Percentiles rank a stretch among this genome's conserved stretches.
These are phyloP conservation scores for Ceratotherium simum DNA, from an alignment of 2,113 vertebrate species.

Conservation along the genomic window DNA sequence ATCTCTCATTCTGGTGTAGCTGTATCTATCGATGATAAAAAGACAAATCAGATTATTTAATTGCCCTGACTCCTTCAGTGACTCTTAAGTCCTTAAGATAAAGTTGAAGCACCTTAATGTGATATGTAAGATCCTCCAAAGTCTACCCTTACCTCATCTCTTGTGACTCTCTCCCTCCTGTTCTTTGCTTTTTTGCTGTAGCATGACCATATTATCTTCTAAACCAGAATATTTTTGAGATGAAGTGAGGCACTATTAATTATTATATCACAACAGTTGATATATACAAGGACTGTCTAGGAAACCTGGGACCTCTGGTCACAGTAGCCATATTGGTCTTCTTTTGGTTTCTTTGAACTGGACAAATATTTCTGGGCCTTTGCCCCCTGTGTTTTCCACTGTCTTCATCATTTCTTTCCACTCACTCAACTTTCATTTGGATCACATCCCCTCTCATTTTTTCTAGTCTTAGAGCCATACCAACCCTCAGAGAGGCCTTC, in stretches of 20 bases:
- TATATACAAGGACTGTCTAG: background rate
- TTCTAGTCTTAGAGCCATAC: background rate
- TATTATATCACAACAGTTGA: background rate
- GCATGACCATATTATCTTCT: background rate
- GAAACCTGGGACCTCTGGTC: background rate
- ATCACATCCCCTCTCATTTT: background rate
- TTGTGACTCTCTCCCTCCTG: background rate
- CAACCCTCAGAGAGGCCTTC: background rate
- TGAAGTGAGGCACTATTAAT: background rate
- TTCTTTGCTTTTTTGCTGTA: background rate
- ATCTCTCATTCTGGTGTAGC: background rate
- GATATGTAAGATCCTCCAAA: background rate
- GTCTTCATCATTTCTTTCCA: background rate
- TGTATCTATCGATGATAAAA: background rate
- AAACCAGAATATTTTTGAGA: background rate
- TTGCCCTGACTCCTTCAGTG: background rate
- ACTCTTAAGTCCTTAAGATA: background rate
- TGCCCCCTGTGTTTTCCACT: background rate
- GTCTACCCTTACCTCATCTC: background rate
- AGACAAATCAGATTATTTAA: background rate
- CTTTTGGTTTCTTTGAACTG: background rate
- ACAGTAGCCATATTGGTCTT: background rate
- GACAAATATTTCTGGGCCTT: background rate
- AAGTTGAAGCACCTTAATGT: background rate
- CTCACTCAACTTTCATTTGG: background rate